Evolutionary conservation across 2,113 vertebrate species (phyloP).

Genomic region (Microtus montanus): DNA sequence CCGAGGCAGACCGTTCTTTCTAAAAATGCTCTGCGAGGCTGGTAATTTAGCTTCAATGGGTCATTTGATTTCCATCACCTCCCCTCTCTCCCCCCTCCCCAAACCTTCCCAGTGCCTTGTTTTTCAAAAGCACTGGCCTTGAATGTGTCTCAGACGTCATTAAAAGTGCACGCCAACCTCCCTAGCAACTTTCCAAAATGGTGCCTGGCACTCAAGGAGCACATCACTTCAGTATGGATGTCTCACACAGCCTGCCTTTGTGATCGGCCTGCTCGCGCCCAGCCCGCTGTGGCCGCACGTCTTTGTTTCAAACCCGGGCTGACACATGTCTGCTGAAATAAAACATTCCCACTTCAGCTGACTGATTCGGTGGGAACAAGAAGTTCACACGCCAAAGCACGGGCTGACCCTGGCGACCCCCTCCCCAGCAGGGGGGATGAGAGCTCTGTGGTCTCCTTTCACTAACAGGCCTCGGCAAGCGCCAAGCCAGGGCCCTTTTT

Average conservation of each 20-base stretch:
- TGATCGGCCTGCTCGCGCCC: background rate
- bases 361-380: slow-evolving; percentile 63
- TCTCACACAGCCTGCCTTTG: slow-evolving; percentile 57
- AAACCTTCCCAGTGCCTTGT: slow-evolving; percentile 52
- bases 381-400: slow-evolving; percentile 47
- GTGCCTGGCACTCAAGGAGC: slow-evolving; percentile 51
- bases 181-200: slow-evolving; percentile 66
- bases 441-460: background rate
- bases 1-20: slow-evolving; percentile 69
- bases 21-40: slow-evolving; percentile 65
- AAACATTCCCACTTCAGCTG: slow-evolving; percentile 62
- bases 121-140: slow-evolving; percentile 55
- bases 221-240: slow-evolving; percentile 19
- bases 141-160: slow-evolving; percentile 42
- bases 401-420: slow-evolving; percentile 42
- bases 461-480: slow-evolving; percentile 46
- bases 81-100: background rate
- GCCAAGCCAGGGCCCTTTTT: slow-evolving; percentile 42
- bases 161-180: slow-evolving; percentile 35
- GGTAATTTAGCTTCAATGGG: slow-evolving; percentile 67
- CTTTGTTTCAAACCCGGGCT: slow-evolving; percentile 69
- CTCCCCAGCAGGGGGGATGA: background rate
- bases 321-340: slow-evolving; percentile 61
- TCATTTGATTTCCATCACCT: slow-evolving; percentile 60
- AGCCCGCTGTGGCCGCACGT: background rate